Percentiles rank a stretch among this genome's conserved stretches.
Evolutionary conservation across 2,888 invertebrate genomes (phyloP).

Genomic region (Pogonocherus hispidulus): DNA sequence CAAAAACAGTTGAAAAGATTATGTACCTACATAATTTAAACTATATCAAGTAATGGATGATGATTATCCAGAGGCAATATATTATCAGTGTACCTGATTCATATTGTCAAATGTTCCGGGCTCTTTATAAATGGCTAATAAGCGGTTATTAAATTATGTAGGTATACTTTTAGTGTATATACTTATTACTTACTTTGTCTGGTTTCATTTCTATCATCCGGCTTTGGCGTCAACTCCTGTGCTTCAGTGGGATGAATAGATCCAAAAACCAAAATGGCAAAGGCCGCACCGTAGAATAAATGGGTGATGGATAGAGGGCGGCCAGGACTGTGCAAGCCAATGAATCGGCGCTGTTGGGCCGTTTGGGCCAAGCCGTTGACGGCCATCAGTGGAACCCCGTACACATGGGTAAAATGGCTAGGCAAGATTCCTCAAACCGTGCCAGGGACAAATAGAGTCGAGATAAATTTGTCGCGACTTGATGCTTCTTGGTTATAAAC

Average conservation of each 20-base stretch:
- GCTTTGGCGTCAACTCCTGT: slow-evolving; percentile 12
- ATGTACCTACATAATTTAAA: no score
- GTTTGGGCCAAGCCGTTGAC: slow-evolving; percentile 56
- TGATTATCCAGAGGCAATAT: no score
- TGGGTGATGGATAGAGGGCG: slow-evolving; percentile 48
- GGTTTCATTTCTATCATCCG: slow-evolving; percentile 32
- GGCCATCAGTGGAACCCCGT: slow-evolving; percentile 60
- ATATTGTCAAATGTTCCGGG: no score
- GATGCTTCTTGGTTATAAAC: slow-evolving; percentile 35
- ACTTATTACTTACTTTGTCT: slow-evolving; percentile 40
- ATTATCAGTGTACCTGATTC: no score
- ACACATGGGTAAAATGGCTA: slow-evolving; percentile 39
- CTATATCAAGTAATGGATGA: no score
- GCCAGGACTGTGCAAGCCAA: slow-evolving; percentile 48
- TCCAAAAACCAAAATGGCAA: slow-evolving; percentile 41
- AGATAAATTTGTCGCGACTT: slow-evolving; percentile 28
- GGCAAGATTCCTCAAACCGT: slow-evolving; percentile 35
- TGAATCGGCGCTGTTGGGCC: slow-evolving; percentile 59
- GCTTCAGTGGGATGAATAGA: slow-evolving; percentile 33
- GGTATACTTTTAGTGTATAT: no score
- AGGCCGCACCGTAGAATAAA: slow-evolving; percentile 44
- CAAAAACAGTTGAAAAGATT: no score
- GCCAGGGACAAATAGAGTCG: slow-evolving; percentile 32
- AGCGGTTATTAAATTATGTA: no score
- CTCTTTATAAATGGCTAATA: no score